These are phyloP conservation scores for Drosophila bipectinata DNA, from an alignment of 1,140 invertebrate genomes.

Conservation along the genomic window DNA sequence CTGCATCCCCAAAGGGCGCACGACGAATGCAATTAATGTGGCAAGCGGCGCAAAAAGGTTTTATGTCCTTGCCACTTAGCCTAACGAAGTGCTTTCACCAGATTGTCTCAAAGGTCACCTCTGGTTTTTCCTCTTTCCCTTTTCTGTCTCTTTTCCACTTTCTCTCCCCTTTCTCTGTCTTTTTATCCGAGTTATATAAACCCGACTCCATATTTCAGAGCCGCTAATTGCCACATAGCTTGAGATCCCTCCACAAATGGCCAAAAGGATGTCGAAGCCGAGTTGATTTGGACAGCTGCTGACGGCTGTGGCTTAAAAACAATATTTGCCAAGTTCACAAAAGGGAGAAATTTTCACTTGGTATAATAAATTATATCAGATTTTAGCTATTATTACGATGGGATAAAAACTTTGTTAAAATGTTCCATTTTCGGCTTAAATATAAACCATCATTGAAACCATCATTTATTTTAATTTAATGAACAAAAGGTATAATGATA, in stretches of 20 bases:
- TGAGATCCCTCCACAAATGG: slow-evolving; percentile 27
- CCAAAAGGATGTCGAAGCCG: neutral
- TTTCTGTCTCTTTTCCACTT: neutral
- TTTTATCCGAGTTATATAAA: neutral
- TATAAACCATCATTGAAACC: no score
- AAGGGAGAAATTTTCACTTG: neutral
- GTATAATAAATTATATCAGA: slow-evolving; percentile 8
- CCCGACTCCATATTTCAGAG: slow-evolving; percentile 3
- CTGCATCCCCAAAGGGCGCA: slow-evolving; percentile 33
- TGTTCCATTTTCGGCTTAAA: neutral
- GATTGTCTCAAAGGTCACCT: slow-evolving; percentile 19
- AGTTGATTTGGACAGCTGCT: slow-evolving; percentile 8
- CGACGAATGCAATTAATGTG: slow-evolving; percentile 60
- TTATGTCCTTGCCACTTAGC: slow-evolving; percentile 51
- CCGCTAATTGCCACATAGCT: slow-evolving; percentile 50
- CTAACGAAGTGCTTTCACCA: slow-evolving; percentile 47
- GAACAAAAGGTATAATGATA: no score
- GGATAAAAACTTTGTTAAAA: neutral
- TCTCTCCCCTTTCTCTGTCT: neutral
- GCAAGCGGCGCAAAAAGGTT: slow-evolving; percentile 43
- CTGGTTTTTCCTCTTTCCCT: no score
- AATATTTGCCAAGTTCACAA: slow-evolving; percentile 20
- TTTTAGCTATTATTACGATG: slow-evolving; percentile 3
- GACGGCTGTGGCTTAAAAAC: slow-evolving; percentile 18
- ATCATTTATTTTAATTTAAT: no score